Evolutionary conservation across 2,888 invertebrate species (phyloP).

Genomic region (Heliconius ismenius): DNA sequence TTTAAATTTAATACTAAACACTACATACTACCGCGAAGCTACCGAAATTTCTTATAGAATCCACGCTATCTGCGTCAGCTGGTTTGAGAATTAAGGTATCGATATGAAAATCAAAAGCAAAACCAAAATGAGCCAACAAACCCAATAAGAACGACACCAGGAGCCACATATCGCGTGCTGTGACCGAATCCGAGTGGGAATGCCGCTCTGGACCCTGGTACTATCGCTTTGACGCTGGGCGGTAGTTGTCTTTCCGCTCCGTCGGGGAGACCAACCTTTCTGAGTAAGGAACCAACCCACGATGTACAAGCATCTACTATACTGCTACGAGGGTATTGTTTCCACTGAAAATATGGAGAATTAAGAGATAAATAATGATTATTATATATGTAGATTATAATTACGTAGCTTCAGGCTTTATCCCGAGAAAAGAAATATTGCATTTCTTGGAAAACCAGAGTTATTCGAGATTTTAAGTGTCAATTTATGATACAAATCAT

Average conservation of each 20-base stretch:
- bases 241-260: constrained; percentile 83
- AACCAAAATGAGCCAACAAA: constrained; percentile 59
- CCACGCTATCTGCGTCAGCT: too few relatives aligned
- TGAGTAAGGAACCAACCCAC: constrained; percentile 72
- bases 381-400: background rate
- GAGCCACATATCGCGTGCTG: constrained; percentile 91
- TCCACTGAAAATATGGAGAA: constrained; percentile 78
- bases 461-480: background rate
- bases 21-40: too few relatives aligned
- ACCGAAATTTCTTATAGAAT: too few relatives aligned
- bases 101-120: too few relatives aligned
- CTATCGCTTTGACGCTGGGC: constrained; percentile 84
- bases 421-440: background rate
- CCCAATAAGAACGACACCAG: constrained; percentile 93
- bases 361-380: background rate
- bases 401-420: background rate
- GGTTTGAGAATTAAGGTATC: too few relatives aligned
- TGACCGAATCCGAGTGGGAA: constrained; percentile 97
- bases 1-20: too few relatives aligned
- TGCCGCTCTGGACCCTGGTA: constrained; percentile 86
- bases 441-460: background rate
- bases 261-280: constrained; percentile 66
- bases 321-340: constrained; percentile 79
- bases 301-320: constrained; percentile 81
- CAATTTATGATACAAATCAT: too few relatives aligned